Base-by-base conservation (phyloP, 2,888 invertebrate genomes). In the Heliothis peltigera region DNA sequence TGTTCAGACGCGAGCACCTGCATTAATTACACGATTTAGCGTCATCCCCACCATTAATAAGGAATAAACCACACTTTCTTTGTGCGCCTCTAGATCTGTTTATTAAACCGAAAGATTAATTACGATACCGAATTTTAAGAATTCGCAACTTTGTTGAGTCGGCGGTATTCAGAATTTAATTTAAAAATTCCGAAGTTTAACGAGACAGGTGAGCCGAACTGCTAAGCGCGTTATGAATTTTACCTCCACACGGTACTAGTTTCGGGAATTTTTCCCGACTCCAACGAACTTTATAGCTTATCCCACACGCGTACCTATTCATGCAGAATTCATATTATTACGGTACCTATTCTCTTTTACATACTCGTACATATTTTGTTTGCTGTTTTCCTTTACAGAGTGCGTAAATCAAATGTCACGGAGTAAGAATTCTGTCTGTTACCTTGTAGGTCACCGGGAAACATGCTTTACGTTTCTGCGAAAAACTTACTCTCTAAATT, bases 191-290 rank as follows among this genome's bases (percentile, higher is more conserved):
- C 93, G 80, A 93, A 94, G 92, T 93, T 87, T 89, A 92, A 92
- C 93, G 91, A 93, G 94, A 91, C 95, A 95, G 95, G 94, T 94
- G 92, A 93, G 87, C 87, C 81, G 86, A 91, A 93, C 92, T 91
- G 93, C 89, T 93, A 92, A 93, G 91, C 93, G 90, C 90, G 94
- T 93, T 95, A 94, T 94, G 94, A 95, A 94, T 92, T 94, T 92
- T 79, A 81, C 88, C 85, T 68, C 87, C 88, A 87, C 87, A 89
- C 87, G 87, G 87, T 88, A 72, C 70, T 87, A 94, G 94, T 95
- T 94, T 91, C 77, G 91, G 91, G 87, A 91, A 89, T 92, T 91
- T 92, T 92, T 93, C 84, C 90, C 85, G 85, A 87, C 87, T 87
- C 85, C 84, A 79, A 80, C 82, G 81, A 93, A 94, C 86, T 93